Conservation (phyloP, 2,888 invertebrate species). For the Athripsodes cinereus region DNA sequence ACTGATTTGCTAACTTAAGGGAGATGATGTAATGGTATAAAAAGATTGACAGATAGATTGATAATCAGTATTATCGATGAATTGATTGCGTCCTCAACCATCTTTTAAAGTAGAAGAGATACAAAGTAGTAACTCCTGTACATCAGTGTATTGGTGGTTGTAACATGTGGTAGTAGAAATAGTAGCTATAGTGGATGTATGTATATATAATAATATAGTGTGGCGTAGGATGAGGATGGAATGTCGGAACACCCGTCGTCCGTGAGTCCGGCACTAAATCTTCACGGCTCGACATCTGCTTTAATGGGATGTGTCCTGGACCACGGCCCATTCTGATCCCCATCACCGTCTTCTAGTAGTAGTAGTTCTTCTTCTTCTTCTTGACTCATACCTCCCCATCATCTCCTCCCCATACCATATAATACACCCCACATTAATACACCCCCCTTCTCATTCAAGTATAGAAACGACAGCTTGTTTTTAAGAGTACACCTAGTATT, state of each 20-base stretch:
- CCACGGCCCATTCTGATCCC: conserved; percentile 24
- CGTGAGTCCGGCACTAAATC: conserved; percentile 27
- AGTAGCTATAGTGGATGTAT: neutral
- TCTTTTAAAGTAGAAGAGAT: conserved; percentile 13
- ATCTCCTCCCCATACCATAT: conserved; percentile 17
- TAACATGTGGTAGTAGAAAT: neutral
- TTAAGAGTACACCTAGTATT: conserved; percentile 22
- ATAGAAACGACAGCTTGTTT: conserved; percentile 26
- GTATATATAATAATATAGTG: too few species aligned
- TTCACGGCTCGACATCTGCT: conserved; percentile 30
- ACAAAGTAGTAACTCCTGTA: conserved; percentile 24
- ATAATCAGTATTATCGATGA: too few species aligned
- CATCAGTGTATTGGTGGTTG: conserved; percentile 12
- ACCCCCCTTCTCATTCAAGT: conserved; percentile 17
- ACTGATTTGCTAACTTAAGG: too few species aligned
- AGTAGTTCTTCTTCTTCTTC: neutral
- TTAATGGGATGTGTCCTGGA: conserved; percentile 35
- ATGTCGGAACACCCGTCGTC: conserved; percentile 26
- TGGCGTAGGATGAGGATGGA: conserved; percentile 20
- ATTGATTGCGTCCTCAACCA: neutral
- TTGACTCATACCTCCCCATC: conserved; percentile 17
- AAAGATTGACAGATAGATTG: too few species aligned
- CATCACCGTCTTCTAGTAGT: neutral
- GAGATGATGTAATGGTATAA: too few species aligned
- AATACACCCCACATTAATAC: neutral